Conservation (phyloP, 1,140 invertebrate genomes). For the Micrasema minimum region DNA sequence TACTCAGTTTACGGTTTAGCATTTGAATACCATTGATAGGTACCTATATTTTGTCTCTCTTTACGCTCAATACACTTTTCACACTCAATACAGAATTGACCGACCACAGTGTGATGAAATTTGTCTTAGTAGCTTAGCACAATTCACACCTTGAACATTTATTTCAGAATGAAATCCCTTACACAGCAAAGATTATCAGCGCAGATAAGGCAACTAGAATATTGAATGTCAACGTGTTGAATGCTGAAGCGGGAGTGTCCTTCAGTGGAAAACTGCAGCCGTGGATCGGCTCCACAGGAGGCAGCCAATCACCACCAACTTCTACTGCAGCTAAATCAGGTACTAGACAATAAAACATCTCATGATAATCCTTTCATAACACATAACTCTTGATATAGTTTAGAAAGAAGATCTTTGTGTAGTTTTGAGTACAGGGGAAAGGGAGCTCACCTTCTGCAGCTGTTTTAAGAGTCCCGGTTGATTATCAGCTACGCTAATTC, state of each 20-base stretch:
- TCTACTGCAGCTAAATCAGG: neutral
- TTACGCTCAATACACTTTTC: neutral
- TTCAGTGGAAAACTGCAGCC: constrained; percentile 9
- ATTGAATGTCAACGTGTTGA: neutral
- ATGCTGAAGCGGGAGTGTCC: neutral
- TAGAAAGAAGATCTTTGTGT: neutral
- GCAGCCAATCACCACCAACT: neutral
- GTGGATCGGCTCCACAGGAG: neutral
- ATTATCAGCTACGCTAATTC: too few relatives aligned
- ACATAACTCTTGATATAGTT: neutral
- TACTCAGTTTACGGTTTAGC: too few relatives aligned
- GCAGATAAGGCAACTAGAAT: neutral
- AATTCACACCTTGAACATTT: neutral
- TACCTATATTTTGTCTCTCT: neutral
- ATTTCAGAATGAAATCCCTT: neutral
- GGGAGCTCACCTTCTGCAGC: too few relatives aligned
- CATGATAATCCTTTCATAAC: neutral
- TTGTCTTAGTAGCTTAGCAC: neutral
- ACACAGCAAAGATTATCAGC: neutral
- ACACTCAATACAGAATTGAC: neutral
- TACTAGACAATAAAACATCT: neutral
- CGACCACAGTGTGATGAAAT: neutral
- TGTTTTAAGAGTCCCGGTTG: too few relatives aligned
- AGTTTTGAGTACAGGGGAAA: neutral
- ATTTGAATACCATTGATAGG: neutral